Evolutionary conservation across 2,113 vertebrate species (phyloP), one percentile per base, ranked within the genome.

Genomic region (Murina feae): DNA sequence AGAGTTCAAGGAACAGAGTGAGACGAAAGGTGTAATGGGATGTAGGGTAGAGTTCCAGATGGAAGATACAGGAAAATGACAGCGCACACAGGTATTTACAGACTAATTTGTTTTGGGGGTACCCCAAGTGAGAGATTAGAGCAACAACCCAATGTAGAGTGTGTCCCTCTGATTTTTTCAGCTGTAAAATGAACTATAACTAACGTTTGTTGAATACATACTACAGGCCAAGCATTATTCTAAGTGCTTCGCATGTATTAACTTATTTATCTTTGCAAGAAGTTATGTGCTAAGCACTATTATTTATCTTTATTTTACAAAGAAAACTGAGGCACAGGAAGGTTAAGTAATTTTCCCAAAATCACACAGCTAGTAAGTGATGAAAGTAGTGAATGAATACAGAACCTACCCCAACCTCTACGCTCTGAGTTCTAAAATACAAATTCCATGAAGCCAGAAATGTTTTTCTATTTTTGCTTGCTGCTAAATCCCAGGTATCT

Each of bases 281-380:
- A 35, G 10, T 9, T 47, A 1, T 20, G 60, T 51, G n/a, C 30
- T 47, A 80, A 58, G 42, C 3, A 37, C 18, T 53, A 20, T 9
- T 49, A 37, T n/a, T 55, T 60, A 17, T n/a, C 28, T 83, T 65
- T 18, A 32, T 83, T 81, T 82, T 86, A 37, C 25, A 86, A 9
- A 68, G 69, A 30, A 76, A 79, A 66, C 47, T 10, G 78, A 94
- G 32, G 10, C 42, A 69, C 39, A 28, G 21, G 25, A 86, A 91
- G 37, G n/a, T 39, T 76, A 72, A 90, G 6, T 71, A 79, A 74
- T 37, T 94, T 84, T 42, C 53, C 69, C 49, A 79, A 51, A 16
- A 9, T 82, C 42, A 42, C 20, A 81, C 71, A 84, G 8, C 65
- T 76, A 39, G n/a, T 23, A 93, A 86, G n/a, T 58, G 65, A 80